Evolutionary conservation across 2,797 vertebrate species (phyloP).

Genomic region (Myotis planiceps): DNA sequence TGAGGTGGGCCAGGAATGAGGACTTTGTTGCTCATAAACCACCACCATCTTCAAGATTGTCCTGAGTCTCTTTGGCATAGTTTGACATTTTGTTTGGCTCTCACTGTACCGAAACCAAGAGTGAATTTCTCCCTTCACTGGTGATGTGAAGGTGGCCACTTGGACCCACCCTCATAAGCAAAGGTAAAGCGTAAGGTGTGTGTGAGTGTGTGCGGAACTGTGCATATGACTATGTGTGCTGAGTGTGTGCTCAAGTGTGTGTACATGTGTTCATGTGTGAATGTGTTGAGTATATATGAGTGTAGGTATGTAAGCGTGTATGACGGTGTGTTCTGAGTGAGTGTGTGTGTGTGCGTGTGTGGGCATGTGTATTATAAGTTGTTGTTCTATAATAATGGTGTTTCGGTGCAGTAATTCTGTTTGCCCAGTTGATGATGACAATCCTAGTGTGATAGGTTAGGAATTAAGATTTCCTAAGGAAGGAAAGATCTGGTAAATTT

Average conservation of each 20-base stretch:
- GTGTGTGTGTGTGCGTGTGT: neutral
- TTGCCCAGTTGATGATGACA: neutral
- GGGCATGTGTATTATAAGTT: neutral
- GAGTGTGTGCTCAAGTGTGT: neutral
- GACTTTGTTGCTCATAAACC: conserved; percentile 50
- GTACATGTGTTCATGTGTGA: neutral
- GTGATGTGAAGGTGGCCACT: neutral
- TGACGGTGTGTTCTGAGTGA: neutral
- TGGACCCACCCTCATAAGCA: neutral
- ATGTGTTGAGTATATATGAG: neutral
- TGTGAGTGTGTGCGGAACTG: neutral
- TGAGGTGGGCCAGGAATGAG: conserved; percentile 64
- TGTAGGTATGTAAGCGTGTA: neutral
- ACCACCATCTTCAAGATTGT: conserved; percentile 79
- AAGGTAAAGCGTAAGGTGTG: neutral
- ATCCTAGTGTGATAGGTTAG: neutral
- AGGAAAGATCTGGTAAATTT: neutral
- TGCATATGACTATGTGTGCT: neutral
- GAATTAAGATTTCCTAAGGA: neutral
- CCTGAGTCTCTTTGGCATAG: conserved; percentile 53
- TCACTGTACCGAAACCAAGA: neutral
- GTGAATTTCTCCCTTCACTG: neutral
- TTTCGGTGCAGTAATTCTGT: neutral
- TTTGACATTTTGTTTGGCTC: conserved; percentile 37
- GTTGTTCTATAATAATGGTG: neutral